Percentiles rank a stretch among this genome's conserved stretches.
These are phyloP conservation scores for Tuberolachnus salignus DNA, from an alignment of 2,888 invertebrate genomes.

Conservation along the genomic window DNA sequence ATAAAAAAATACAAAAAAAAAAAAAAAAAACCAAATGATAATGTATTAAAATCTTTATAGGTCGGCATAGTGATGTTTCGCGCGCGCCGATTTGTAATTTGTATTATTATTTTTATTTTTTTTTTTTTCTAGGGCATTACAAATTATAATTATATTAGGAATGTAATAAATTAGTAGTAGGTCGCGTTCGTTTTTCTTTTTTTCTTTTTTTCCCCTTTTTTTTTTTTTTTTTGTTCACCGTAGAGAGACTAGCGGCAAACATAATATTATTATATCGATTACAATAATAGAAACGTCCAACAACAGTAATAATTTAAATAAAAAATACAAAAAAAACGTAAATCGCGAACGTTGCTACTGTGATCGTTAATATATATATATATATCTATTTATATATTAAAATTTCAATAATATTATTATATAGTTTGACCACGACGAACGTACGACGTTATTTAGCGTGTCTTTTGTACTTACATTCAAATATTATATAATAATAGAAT, in stretches of 20 bases:
- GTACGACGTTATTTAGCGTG: slow-evolving; percentile 27
- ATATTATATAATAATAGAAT: too few relatives aligned
- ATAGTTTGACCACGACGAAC: slow-evolving; percentile 29
- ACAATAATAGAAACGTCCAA: slow-evolving; percentile 30
- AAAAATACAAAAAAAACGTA: neutral
- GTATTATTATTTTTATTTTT: neutral
- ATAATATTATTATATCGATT: slow-evolving; percentile 16
- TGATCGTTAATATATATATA: slow-evolving; percentile 45
- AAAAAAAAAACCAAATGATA: slow-evolving; percentile 20
- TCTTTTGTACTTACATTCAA: slow-evolving; percentile 27
- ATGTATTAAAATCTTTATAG: slow-evolving; percentile 13
- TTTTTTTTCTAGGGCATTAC: slow-evolving; percentile 37
- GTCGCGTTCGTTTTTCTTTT: too few relatives aligned
- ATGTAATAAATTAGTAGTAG: too few relatives aligned
- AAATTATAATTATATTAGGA: slow-evolving; percentile 27
- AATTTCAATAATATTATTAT: slow-evolving; percentile 28
- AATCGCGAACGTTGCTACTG: slow-evolving; percentile 48
- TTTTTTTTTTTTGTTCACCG: neutral
- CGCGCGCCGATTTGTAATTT: neutral
- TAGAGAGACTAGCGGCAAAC: slow-evolving; percentile 27
- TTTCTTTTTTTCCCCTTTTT: slow-evolving; percentile 20
- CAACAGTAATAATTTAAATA: slow-evolving; percentile 25
- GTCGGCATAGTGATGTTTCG: neutral
- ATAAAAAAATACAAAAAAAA: slow-evolving; percentile 15
- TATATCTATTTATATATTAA: slow-evolving; percentile 19